Evolutionary conservation across 2,888 invertebrate species (phyloP).

Genomic region (Tenthredo notha): DNA sequence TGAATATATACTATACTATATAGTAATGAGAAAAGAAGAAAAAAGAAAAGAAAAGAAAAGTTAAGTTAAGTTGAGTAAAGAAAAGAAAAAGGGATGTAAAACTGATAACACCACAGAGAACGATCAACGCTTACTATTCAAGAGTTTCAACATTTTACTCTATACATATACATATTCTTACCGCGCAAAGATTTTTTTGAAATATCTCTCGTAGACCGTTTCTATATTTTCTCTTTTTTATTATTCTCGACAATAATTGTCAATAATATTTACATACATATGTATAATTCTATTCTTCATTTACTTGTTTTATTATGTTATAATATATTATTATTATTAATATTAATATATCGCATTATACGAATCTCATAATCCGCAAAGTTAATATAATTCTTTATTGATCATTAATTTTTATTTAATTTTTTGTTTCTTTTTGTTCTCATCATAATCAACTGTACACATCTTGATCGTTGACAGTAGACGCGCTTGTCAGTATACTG

Average conservation of each 20-base stretch:
- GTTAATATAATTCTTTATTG: background rate
- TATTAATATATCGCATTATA: background rate
- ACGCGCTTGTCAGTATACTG: background rate
- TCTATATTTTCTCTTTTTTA: background rate
- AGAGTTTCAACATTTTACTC: background rate
- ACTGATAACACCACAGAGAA: background rate
- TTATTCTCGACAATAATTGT: background rate
- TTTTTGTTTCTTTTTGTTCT: background rate
- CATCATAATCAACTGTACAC: conserved; percentile 5
- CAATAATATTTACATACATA: background rate
- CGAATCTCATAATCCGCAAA: background rate
- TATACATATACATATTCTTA: background rate
- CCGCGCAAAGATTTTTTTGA: background rate
- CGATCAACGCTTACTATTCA: background rate
- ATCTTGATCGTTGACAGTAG: conserved; percentile 1
- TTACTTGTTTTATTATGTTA: background rate
- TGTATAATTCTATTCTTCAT: background rate
- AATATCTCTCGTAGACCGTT: background rate
- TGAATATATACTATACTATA: background rate
- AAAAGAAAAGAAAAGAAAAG: background rate
- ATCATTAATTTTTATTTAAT: background rate
- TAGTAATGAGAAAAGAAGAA: background rate
- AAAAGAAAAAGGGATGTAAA: background rate
- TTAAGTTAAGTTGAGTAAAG: background rate
- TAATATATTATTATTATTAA: background rate